Percentiles rank a stretch among this genome's conserved stretches.
phyloP scores from a whole-genome alignment of 2,113 vertebrate species.

The Calonectris borealis region DNA sequence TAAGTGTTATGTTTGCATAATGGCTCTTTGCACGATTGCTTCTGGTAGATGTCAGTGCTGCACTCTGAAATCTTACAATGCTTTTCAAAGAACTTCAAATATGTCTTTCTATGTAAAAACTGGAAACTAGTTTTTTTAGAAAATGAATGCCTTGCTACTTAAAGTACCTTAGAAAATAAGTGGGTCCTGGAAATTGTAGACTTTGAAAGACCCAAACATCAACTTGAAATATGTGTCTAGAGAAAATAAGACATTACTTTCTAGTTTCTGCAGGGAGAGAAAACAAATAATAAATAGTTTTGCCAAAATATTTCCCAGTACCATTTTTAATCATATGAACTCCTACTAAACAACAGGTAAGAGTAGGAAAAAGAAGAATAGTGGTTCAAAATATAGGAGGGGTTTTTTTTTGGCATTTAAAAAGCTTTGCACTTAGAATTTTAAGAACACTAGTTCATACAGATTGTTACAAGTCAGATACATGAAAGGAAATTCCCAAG shows the following conservation, averaged over 20 bases:
- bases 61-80: fast-evolving
- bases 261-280: not conserved
- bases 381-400: not conserved
- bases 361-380: not conserved
- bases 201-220: not conserved
- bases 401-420: not conserved
- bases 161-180: not conserved
- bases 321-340: not conserved
- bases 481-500: not conserved
- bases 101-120: not conserved
- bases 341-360: not conserved
- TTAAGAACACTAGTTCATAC: not conserved
- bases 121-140: not conserved
- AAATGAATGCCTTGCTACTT: not conserved
- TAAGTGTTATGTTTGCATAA: not conserved
- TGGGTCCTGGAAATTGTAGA: not conserved
- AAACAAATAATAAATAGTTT: not conserved
- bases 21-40: not conserved
- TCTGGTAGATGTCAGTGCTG: not conserved
- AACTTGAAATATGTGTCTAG: not conserved
- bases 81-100: not conserved
- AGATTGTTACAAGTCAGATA: not conserved
- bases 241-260: not conserved
- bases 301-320: not conserved
- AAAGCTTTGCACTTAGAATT: not conserved